Evolutionary conservation across 1,140 invertebrate species (phyloP), one percentile per base, ranked within the genome.

Genomic region (Propsilocerus akamusi): DNA sequence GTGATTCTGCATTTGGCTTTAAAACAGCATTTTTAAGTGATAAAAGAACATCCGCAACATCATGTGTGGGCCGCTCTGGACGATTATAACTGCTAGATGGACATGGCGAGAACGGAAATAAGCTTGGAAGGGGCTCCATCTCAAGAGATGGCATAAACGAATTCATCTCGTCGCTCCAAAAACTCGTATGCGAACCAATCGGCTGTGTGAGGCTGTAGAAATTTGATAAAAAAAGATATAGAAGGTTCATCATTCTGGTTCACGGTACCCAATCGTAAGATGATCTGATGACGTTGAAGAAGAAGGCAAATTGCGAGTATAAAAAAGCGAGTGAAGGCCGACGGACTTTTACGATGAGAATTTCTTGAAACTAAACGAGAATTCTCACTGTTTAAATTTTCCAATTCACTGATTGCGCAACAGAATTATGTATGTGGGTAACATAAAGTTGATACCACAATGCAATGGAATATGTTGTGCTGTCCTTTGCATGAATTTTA

Each of bases 1-100:
- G 47, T 63, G 53, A 66, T 61, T 68, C 69, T 14, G 53, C 73
- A 53, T 76, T 78, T 7, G 83, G 83, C 67, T 88, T 84, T 10
- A 89, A 83, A 10, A 90, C 83, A 1, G 86, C 83, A 60, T 90
- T 85, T 65, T 91, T 91, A 51, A 91, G 64, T 0, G 86, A 88
- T 51, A 90, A 68, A 23, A 91, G 71, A 20, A 89, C 86, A 59
- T 91, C 86, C 1, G 86, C 85, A 49, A 88, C 80, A 53, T 83
- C 51, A 26, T 51, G 46, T 37, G 51, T 28, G 11, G 41, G 50
- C 11, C 50, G 25, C 25, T 51, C 50, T n/a, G 46, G 25, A 26
- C 50, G 26, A 26, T 1, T 2, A 24, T 34, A 41, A 46, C 71
- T 75, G 26, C 64, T 64, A 48, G 72, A 68, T 46, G 80, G 80